These are phyloP conservation scores for Drosophila leontia DNA, from an alignment of 1,140 invertebrate species.

Conservation along the genomic window DNA sequence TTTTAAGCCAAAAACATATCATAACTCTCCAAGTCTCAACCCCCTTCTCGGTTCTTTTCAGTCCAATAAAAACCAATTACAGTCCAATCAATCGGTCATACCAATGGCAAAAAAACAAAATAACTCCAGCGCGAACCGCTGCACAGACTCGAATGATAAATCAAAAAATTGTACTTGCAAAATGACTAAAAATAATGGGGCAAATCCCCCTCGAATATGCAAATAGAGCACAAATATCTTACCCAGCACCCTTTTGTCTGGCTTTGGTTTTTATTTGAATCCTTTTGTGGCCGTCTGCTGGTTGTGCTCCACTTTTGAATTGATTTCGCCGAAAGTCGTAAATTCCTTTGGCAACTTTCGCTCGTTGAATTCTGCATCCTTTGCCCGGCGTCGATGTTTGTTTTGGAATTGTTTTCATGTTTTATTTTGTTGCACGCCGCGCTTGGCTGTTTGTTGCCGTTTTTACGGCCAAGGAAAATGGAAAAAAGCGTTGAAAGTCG, in stretches of 20 bases:
- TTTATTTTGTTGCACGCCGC: constrained; percentile 47
- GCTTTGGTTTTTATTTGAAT: constrained; percentile 25
- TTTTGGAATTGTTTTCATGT: constrained; percentile 50
- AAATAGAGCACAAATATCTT: constrained; percentile 37
- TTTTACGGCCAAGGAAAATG: constrained; percentile 44
- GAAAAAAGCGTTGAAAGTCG: constrained; percentile 68
- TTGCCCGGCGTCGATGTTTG: constrained; percentile 41
- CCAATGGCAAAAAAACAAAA: constrained; percentile 39
- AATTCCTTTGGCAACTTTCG: constrained; percentile 79
- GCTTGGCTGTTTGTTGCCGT: constrained; percentile 17
- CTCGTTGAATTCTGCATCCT: constrained; percentile 46
- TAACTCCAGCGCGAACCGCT: constrained; percentile 29
- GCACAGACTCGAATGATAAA: constrained; percentile 55
- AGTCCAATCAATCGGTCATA: constrained; percentile 56
- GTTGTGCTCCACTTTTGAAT: constrained; percentile 68
- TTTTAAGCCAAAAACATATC: too few relatives aligned
- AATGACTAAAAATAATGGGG: constrained; percentile 20
- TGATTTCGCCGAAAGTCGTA: constrained; percentile 77
- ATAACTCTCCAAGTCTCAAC: neutral
- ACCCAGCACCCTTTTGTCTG: constrained; percentile 28
- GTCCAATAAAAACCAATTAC: constrained; percentile 70
- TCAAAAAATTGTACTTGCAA: constrained; percentile 54
- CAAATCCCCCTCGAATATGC: constrained; percentile 45
- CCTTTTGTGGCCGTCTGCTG: constrained; percentile 26
- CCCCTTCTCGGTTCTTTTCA: constrained; percentile 7